phyloP scores from a whole-genome alignment of 2,888 invertebrate species.

The Allophyes oxyacanthae region DNA sequence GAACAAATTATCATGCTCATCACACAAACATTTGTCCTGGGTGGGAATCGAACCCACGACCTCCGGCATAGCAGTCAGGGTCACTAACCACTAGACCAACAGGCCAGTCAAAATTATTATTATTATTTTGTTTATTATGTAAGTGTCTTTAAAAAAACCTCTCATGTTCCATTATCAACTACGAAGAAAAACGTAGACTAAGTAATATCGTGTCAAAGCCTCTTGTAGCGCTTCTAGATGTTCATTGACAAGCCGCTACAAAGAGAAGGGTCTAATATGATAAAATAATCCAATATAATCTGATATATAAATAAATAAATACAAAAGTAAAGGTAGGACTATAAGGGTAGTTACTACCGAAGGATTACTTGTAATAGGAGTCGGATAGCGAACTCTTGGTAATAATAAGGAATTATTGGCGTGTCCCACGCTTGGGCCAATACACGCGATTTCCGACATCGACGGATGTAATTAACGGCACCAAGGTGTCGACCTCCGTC shows the following conservation, averaged over 20 bases:
- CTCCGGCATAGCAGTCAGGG: too few relatives aligned
- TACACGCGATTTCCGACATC: conserved; percentile 36
- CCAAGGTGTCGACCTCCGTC: conserved; percentile 18
- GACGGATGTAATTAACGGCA: conserved; percentile 44
- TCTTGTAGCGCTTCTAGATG: conserved; percentile 1
- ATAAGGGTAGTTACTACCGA: conserved; percentile 24
- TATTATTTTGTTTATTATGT: too few relatives aligned
- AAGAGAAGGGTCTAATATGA: conserved; percentile 39
- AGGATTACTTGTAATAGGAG: conserved; percentile 40
- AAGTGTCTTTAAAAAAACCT: conserved; percentile 1
- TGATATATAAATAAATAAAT: too few relatives aligned
- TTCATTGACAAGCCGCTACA: conserved; percentile 22
- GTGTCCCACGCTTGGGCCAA: conserved; percentile 12
- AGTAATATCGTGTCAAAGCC: conserved; percentile 7
- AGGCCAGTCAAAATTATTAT: too few relatives aligned
- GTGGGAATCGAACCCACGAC: too few relatives aligned
- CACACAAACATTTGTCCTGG: too few relatives aligned
- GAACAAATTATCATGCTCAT: too few relatives aligned
- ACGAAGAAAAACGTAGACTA: not conserved
- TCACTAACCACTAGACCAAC: too few relatives aligned
- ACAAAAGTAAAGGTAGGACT: conserved; percentile 7
- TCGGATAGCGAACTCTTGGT: conserved; percentile 25
- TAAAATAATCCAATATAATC: conserved; percentile 37
- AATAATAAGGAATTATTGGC: conserved; percentile 40
- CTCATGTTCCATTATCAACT: not conserved